phyloP scores from a whole-genome alignment of 2,888 invertebrate genomes.

The Carcina quercana region DNA sequence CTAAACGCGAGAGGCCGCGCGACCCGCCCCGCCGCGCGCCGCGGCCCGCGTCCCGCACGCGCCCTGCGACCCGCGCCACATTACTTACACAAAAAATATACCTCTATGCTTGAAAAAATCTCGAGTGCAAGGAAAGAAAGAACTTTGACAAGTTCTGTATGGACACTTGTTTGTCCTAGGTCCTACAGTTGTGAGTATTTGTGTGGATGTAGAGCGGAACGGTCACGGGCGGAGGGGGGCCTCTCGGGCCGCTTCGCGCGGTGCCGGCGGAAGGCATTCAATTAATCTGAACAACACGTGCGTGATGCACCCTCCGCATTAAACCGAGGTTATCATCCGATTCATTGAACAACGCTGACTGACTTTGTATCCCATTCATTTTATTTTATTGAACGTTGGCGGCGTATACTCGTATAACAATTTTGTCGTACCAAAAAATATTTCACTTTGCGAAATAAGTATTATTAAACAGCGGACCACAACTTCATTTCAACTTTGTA shows the following conservation, averaged over 20 bases:
- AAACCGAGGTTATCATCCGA: constrained; percentile 41
- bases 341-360: constrained; percentile 38
- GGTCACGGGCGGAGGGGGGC: constrained; percentile 17
- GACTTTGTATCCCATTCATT: constrained; percentile 11
- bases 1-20: constrained; percentile 68
- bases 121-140: constrained; percentile 33
- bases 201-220: constrained; percentile 27
- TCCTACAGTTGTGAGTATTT: constrained; percentile 17
- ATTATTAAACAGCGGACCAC: no score
- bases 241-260: constrained; percentile 10
- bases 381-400: constrained; percentile 1
- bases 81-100: constrained; percentile 26
- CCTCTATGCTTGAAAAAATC: constrained; percentile 45
- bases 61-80: constrained; percentile 39
- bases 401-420: constrained; percentile 1
- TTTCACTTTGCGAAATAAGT: no score
- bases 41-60: constrained; percentile 24
- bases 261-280: constrained; percentile 44
- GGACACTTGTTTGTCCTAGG: constrained; percentile 18
- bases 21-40: constrained; percentile 48
- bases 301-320: constrained; percentile 49
- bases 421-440: no score
- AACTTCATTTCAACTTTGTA: no score
- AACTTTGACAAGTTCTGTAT: neutral
- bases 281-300: constrained; percentile 67